phyloP scores from a whole-genome alignment of 2,797 vertebrate genomes.

The Pangasius macronema region DNA sequence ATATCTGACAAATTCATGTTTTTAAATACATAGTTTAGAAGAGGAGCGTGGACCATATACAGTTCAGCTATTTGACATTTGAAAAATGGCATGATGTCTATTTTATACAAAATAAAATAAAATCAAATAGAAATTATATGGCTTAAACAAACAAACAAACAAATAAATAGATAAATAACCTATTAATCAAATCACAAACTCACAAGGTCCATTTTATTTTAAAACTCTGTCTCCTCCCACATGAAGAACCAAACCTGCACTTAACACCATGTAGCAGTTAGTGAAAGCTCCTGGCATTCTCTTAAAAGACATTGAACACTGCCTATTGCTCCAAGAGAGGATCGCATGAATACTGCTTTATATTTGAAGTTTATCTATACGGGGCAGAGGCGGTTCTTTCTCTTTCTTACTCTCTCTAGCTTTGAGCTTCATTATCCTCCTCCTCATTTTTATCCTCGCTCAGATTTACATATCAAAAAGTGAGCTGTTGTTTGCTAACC shows the following conservation, averaged over 20 bases:
- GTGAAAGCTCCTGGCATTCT: slow-evolving; percentile 50
- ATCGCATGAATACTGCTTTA: slow-evolving; percentile 53
- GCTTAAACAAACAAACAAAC: neutral
- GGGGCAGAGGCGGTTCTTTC: slow-evolving; percentile 51
- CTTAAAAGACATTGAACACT: slow-evolving; percentile 51
- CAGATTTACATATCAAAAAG: slow-evolving; percentile 67
- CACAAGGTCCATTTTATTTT: slow-evolving; percentile 16
- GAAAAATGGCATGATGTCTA: neutral
- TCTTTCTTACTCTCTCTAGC: slow-evolving; percentile 40
- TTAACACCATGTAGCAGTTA: slow-evolving; percentile 41
- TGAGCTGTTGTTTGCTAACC: slow-evolving; percentile 50
- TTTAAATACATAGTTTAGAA: neutral
- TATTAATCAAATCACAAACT: neutral
- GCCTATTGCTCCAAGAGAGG: slow-evolving; percentile 51
- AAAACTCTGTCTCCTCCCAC: slow-evolving; percentile 18
- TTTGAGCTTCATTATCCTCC: slow-evolving; percentile 55
- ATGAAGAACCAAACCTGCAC: slow-evolving; percentile 40
- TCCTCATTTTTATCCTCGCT: slow-evolving; percentile 56
- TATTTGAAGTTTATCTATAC: slow-evolving; percentile 60
- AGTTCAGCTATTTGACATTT: neutral
- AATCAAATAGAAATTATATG: neutral
- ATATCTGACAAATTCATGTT: neutral
- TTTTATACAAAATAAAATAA: neutral
- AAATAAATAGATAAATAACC: neutral
- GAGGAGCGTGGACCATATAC: neutral